phyloP scores from a whole-genome alignment of 2,113 vertebrate genomes.

The Nothobranchius furzeri region DNA sequence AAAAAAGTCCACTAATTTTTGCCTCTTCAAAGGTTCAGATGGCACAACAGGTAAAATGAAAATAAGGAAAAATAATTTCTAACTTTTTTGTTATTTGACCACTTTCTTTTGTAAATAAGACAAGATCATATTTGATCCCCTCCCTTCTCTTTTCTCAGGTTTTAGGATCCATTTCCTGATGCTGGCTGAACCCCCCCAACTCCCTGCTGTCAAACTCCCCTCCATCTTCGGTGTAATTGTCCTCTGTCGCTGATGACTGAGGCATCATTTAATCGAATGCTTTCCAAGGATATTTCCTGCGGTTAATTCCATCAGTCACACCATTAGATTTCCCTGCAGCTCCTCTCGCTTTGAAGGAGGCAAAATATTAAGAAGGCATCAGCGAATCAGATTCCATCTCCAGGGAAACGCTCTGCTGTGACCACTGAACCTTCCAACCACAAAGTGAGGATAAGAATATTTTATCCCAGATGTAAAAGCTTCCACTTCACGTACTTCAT shows the following conservation, averaged over 20 bases:
- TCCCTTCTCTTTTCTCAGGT: not conserved
- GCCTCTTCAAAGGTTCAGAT: too few relatives aligned
- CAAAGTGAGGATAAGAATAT: constrained; percentile 19
- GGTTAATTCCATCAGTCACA: constrained; percentile 68
- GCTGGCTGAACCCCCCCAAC: not conserved
- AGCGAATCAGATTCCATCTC: constrained; percentile 39
- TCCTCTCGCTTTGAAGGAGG: constrained; percentile 36
- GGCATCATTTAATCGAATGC: constrained; percentile 56
- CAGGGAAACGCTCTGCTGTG: constrained; percentile 13
- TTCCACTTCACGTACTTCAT: not conserved
- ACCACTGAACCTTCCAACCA: constrained; percentile 35
- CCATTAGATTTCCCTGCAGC: constrained; percentile 48
- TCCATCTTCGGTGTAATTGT: constrained; percentile 38
- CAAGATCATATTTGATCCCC: too few relatives aligned
- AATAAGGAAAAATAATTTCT: too few relatives aligned
- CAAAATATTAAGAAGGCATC: constrained; percentile 45
- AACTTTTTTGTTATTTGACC: too few relatives aligned
- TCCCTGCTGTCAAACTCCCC: constrained; percentile 16
- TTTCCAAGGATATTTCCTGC: constrained; percentile 49
- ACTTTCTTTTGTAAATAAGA: too few relatives aligned
- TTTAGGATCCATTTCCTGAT: not conserved
- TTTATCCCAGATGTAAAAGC: constrained; percentile 1
- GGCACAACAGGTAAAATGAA: too few relatives aligned
- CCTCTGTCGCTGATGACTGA: constrained; percentile 61
- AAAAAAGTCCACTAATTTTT: too few relatives aligned